Base-by-base conservation (phyloP, 2,113 vertebrate species). In the Melanostigma gelatinosum region DNA sequence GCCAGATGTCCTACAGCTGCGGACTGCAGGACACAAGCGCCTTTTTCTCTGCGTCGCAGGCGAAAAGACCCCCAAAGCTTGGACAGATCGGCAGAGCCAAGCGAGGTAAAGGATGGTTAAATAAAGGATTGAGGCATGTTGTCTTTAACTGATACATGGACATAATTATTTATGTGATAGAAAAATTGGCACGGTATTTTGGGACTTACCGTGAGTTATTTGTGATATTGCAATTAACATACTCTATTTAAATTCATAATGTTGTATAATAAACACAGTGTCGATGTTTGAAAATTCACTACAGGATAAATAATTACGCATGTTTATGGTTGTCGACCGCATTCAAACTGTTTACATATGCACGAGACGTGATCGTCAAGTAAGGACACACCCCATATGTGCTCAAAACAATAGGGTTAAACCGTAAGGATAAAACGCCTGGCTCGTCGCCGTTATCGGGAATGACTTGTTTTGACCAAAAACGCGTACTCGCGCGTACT, bases 31-130 rank as follows among this genome's bases (percentile, higher is more conserved):
- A 98, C 94, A 97, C 97, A 89, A 98, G 94, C 96, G 95, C 97
- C 88, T 99, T 98, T 94, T 99, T 97, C 88, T 95, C 96, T 83
- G 95, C 96, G 90, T 97, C 97, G 92, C 97, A 98, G 94, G 96
- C 94, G 89, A 99, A 99, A 91, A 95, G 98, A 96, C 98, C 98
- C 93, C 98, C 98, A 44, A 99, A 99, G 94, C 95, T 98, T 68
- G 98, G 97, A 85, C 97, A 99, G 95, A 99, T 98, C 79, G 98
- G 98, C 91, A 91, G 98, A 93, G 97, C 97, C 92, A 99, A 98
- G 94, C 93, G 97, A 97, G 97, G 98, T 98, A 95, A 96, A 88
- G 42, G 85, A 34, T 27, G n/a, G 4, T 72, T 29, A 9, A 64
- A 52, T 13, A 8, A 2, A 67, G 3, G 4, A 16, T 16, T 8